Percentiles rank a stretch among this genome's conserved stretches.
Evolutionary conservation across 1,140 invertebrate genomes (phyloP).

Genomic region (Sarcophaga peregrina): DNA sequence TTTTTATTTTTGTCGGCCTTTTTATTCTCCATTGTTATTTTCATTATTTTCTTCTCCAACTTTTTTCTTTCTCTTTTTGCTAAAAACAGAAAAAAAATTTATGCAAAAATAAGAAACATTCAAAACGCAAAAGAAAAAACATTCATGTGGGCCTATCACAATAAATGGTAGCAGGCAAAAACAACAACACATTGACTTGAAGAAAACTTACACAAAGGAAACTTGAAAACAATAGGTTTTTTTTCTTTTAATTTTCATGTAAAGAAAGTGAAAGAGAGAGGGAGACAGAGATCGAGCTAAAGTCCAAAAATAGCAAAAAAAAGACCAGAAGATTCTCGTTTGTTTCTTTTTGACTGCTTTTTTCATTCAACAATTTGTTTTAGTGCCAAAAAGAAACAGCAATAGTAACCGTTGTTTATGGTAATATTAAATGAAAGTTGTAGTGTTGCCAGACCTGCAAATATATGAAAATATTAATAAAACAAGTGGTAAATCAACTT

Average conservation of each 20-base stretch:
- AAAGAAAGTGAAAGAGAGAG: not conserved
- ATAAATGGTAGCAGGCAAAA: not conserved
- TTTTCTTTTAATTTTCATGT: not conserved
- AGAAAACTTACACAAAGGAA: not conserved
- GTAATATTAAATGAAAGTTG: too few species aligned
- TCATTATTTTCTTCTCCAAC: not conserved
- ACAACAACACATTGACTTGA: not conserved
- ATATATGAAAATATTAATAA: not conserved
- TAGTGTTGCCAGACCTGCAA: not conserved
- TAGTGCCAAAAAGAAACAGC: not conserved
- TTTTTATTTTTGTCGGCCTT: not conserved
- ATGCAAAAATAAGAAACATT: not conserved
- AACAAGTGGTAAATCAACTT: not conserved
- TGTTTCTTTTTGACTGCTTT: not conserved
- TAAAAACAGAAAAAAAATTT: not conserved
- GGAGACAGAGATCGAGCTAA: not conserved
- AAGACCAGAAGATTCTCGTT: constrained; percentile 14
- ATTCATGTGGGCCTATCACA: not conserved
- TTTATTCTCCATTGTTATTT: not conserved
- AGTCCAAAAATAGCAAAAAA: constrained; percentile 26
- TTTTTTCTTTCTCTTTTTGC: not conserved
- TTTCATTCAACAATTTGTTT: constrained; percentile 27
- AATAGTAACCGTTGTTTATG: too few species aligned
- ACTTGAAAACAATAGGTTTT: not conserved
- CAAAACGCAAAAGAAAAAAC: not conserved